Evolutionary conservation across 35 echinoderm and acorn worm species (phyloP), one percentile per base, ranked within the genome.

Genomic region (Stichopus chloronotus): DNA sequence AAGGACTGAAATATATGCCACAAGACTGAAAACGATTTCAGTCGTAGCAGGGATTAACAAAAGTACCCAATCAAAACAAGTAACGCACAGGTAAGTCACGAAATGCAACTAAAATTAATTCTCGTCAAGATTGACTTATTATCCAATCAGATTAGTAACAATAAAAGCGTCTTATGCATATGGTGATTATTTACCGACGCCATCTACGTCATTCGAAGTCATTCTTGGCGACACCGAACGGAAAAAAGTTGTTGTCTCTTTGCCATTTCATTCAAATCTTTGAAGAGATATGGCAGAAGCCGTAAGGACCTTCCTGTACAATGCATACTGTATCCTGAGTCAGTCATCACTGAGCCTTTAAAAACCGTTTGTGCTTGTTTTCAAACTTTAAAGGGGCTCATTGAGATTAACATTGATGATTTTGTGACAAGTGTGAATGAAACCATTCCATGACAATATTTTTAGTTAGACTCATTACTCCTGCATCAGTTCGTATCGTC

Each of bases 11-110:
- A 78, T 78, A 11, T 8, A 78, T 78, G 4, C 76, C 76, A 78
- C 52, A 25, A 78, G 76, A 78, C 52, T 78, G 76, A 78, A 78
- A 78, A 6, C 52, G 12, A 77, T 78, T 78, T 78, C 76, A 78
- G 76, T 78, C 76, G n/a, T 78, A 20, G 23, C 76, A 17, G n/a
- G 21, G 76, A 78, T 22, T 78, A 19, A 78, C 76, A 78, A 21
- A 8, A 78, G 6, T 78, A 21, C 21, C 76, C 76, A 78, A 78
- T 78, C 52, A 78, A 78, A 78, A 78, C 76, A 78, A 78, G 76
- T 78, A 78, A 78, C 21, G 76, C 21, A 8, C 23, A n/a, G n/a
- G n/a, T n/a, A n/a, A n/a, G 76, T 78, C 76, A 78, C 76, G 76
- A 78, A 19, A 19, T 78, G 52, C 76, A 78, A 3, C 11, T 78